Conservation (phyloP, 2,888 invertebrate species). For the Patella ulyssiponensis region DNA sequence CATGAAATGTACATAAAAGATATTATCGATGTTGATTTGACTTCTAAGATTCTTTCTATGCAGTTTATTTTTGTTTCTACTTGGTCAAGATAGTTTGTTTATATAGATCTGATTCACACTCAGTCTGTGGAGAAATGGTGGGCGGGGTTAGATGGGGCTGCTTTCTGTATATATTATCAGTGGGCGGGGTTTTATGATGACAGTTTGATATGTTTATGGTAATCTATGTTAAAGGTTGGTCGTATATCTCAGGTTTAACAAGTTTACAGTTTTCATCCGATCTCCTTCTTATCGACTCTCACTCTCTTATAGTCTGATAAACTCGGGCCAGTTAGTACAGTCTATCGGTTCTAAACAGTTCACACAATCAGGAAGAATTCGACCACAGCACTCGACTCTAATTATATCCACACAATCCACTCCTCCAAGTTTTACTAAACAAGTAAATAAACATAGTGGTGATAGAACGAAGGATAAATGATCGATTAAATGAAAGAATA, state of each 20-base stretch:
- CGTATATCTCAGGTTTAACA: not conserved
- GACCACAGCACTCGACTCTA: not conserved
- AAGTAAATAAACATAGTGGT: not conserved
- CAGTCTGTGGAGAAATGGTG: not conserved
- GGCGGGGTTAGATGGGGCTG: not conserved
- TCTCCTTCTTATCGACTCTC: not conserved
- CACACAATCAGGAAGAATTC: not conserved
- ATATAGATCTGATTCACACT: too few relatives aligned
- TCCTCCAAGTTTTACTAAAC: not conserved
- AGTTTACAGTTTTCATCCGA: not conserved
- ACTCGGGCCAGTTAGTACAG: not conserved
- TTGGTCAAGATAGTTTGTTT: too few relatives aligned
- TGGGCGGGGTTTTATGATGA: not conserved
- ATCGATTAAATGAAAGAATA: too few relatives aligned
- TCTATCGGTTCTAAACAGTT: not conserved
- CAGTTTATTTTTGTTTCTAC: too few relatives aligned
- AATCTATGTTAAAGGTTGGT: not conserved
- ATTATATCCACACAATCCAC: not conserved
- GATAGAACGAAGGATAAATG: not conserved
- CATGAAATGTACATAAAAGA: too few relatives aligned
- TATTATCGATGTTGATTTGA: too few relatives aligned
- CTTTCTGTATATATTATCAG: slow-evolving; percentile 3
- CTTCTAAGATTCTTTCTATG: too few relatives aligned
- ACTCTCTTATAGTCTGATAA: not conserved
- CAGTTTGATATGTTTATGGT: slow-evolving; percentile 5